phyloP scores from a whole-genome alignment of 1,140 invertebrate species.

The Tetragonula clypearis region DNA sequence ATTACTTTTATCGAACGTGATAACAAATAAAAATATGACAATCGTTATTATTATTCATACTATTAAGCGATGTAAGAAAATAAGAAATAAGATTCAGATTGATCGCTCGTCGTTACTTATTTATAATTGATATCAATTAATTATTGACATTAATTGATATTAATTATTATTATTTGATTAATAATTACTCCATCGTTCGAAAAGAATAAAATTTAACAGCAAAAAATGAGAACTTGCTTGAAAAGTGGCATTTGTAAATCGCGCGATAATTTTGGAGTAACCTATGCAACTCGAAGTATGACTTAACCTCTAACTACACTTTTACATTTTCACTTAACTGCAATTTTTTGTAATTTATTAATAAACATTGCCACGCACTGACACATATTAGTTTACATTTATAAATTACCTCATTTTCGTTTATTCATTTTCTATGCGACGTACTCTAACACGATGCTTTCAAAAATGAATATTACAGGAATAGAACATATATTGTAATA shows the following conservation, averaged over 20 bases:
- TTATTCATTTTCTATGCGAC: not conserved
- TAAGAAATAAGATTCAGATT: not conserved
- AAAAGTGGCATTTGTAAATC: slow-evolving; percentile 11
- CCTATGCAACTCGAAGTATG: not conserved
- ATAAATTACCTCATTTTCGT: not conserved
- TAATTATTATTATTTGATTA: not conserved
- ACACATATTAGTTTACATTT: not conserved
- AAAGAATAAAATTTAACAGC: not conserved
- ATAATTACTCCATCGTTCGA: not conserved
- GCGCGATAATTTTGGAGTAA: not conserved
- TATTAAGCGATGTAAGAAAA: not conserved
- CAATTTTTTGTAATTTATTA: not conserved
- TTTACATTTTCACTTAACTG: not conserved
- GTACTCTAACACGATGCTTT: not conserved
- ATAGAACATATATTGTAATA: not conserved
- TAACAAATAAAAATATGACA: not conserved
- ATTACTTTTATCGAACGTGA: not conserved
- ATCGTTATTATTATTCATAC: not conserved
- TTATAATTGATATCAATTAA: slow-evolving; percentile 14
- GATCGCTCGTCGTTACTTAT: not conserved
- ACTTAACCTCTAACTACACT: not conserved
- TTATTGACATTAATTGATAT: slow-evolving; percentile 16
- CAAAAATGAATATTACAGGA: not conserved
- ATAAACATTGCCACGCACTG: not conserved
- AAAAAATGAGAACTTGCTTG: not conserved